Evolutionary conservation across 2,113 vertebrate genomes (phyloP), one percentile per base, ranked within the genome.

Genomic region (Chloroceryle aenea): DNA sequence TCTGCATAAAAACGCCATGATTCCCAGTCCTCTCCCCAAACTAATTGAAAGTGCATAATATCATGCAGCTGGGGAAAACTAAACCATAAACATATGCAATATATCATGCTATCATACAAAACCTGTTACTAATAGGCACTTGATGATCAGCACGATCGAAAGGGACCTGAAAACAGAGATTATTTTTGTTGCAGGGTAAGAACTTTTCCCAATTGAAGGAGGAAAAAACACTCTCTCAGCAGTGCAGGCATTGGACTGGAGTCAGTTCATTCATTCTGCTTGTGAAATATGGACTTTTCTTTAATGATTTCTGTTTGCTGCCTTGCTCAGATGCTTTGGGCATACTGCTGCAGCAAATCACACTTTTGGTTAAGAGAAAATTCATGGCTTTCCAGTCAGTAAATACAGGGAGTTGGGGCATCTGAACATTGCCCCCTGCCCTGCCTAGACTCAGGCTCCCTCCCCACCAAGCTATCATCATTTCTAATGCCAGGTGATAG

Each of bases 1-100:
- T 95, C 97, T 97, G 98, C 98, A 98, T 98, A 98, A 98, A 98
- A 98, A 98, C 97, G 93, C 97, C 97, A 98, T 85, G 96, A 98
- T 97, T 98, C 96, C 97, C 96, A 93, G 97, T 94, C 96, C 92
- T 98, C 92, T 95, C 96, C 95, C 96, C 95, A 97, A 93, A 89
- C 96, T 98, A 98, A 98, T 96, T 98, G 98, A 97, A 98, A 98
- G 97, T 87, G 96, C 72, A 81, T 98, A 98, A 97, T 98, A 97
- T 95, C 96, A 95, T 93, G 97, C 98, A 98, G 98, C 98, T 97
- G 96, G 98, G 97, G 97, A 98, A 98, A 98, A 97, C 96, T 96
- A 97, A 98, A 97, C 78, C 95, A 97, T 98, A 98, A 98, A 97
- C 97, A 98, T 95, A 96, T 53, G 91, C 74, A 94, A 97, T 98